phyloP scores from a whole-genome alignment of 2,113 vertebrate genomes.

The Balaenoptera acutorostrata region DNA sequence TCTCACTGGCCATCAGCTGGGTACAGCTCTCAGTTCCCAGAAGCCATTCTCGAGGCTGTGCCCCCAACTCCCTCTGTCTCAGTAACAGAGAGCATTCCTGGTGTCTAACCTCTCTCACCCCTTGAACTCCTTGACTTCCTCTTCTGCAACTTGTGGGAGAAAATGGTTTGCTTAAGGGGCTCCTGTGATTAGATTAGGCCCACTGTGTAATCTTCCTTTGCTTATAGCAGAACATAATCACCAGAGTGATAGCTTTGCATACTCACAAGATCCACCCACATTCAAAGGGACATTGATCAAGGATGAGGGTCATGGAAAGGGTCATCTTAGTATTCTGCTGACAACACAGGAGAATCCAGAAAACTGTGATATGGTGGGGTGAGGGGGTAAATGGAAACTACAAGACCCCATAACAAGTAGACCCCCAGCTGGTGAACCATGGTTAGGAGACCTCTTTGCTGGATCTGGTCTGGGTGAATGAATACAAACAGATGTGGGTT shows the following conservation, averaged over 20 bases:
- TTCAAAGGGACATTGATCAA: neutral
- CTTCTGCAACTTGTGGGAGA: neutral
- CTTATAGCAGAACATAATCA: neutral
- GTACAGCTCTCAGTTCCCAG: neutral
- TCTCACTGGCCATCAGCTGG: neutral
- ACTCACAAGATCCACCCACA: neutral
- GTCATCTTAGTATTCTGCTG: neutral
- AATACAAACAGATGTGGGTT: neutral
- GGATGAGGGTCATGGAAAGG: neutral
- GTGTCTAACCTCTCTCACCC: neutral
- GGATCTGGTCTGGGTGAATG: neutral
- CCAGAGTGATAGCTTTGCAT: too few species aligned
- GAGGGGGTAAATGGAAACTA: neutral
- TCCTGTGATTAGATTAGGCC: neutral
- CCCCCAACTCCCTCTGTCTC: fast-evolving
- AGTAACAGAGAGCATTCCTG: neutral
- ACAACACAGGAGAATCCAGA: neutral
- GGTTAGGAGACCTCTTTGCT: neutral
- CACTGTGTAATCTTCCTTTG: neutral
- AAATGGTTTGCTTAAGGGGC: neutral
- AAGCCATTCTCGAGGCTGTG: neutral
- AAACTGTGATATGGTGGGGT: neutral
- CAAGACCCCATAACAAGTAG: neutral
- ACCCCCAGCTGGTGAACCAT: neutral
- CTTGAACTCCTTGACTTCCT: neutral